Conservation (phyloP, 2,113 vertebrate genomes). For the Xiphophorus couchianus region DNA sequence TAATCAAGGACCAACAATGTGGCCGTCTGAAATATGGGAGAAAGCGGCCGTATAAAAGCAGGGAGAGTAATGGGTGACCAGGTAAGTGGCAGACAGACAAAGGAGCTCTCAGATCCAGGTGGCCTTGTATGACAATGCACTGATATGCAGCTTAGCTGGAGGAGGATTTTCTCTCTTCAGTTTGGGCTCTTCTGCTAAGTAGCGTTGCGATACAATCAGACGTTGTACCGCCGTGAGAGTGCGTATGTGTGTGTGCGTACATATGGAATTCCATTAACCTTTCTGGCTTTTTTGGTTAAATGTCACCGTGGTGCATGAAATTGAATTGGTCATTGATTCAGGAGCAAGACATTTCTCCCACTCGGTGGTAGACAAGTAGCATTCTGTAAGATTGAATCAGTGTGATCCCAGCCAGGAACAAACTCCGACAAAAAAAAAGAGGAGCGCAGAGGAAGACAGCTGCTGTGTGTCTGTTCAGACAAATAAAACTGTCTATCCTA, state of each 20-base stretch:
- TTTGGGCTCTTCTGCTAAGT: conserved; percentile 67
- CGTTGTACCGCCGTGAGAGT: conserved; percentile 56
- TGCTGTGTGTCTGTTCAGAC: conserved; percentile 15
- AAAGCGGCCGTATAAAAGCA: conserved; percentile 26
- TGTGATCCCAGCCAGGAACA: conserved; percentile 18
- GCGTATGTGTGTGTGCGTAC: conserved; percentile 58
- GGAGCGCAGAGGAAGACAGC: conserved; percentile 25
- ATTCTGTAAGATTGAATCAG: conserved; percentile 34
- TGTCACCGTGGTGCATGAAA: conserved; percentile 77
- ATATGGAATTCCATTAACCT: conserved; percentile 79
- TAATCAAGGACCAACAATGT: conserved; percentile 6
- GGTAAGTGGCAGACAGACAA: conserved; percentile 38
- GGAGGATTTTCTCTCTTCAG: conserved; percentile 65
- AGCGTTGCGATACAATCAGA: conserved; percentile 67
- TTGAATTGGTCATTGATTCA: conserved; percentile 79
- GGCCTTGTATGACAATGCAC: conserved; percentile 52
- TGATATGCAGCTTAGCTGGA: conserved; percentile 59
- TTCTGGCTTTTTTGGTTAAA: conserved; percentile 73
- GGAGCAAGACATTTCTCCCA: conserved; percentile 58
- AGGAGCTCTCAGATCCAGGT: conserved; percentile 33
- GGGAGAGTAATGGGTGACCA: conserved; percentile 30
- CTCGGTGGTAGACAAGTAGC: conserved; percentile 49
- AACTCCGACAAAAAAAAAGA: conserved; percentile 27
- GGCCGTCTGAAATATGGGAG: conserved; percentile 22
- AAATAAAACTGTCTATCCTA: conserved; percentile 17